Conservation (phyloP, 2,888 invertebrate species). For the Athrips mouffetella region DNA sequence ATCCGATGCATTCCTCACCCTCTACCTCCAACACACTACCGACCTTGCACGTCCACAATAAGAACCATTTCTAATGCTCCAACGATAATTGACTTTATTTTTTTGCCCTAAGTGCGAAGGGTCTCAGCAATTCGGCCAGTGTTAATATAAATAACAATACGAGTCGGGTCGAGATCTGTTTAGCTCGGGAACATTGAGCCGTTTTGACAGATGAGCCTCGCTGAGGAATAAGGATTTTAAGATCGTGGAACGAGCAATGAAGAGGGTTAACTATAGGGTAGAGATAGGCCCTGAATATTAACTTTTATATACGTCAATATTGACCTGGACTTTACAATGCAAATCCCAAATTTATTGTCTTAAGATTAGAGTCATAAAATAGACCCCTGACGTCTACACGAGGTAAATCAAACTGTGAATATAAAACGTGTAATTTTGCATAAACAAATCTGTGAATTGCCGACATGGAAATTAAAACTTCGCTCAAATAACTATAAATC, state of each 20-base stretch:
- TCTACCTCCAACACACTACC: slow-evolving; percentile 44
- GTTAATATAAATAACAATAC: slow-evolving; percentile 75
- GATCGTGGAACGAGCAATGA: slow-evolving; percentile 12
- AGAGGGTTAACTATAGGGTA: slow-evolving; percentile 12
- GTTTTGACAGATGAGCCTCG: slow-evolving; percentile 63
- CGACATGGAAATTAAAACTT: slow-evolving; percentile 8
- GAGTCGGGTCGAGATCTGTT: slow-evolving; percentile 52
- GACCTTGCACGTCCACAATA: slow-evolving; percentile 36
- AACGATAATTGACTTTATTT: slow-evolving; percentile 38
- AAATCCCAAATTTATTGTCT: slow-evolving; percentile 2
- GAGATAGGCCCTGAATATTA: neutral
- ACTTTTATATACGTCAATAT: neutral
- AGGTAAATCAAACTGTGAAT: slow-evolving; percentile 8
- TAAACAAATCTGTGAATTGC: neutral
- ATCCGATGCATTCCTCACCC: slow-evolving; percentile 70
- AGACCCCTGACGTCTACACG: slow-evolving; percentile 1
- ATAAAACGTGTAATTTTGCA: slow-evolving; percentile 7
- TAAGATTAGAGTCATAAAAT: slow-evolving; percentile 1
- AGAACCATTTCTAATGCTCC: slow-evolving; percentile 33
- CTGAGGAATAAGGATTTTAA: slow-evolving; percentile 34
- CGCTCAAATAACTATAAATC: slow-evolving; percentile 11
- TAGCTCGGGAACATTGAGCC: slow-evolving; percentile 65
- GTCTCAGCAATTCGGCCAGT: slow-evolving; percentile 63
- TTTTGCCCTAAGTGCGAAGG: slow-evolving; percentile 65
- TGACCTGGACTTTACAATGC: neutral